A percentile compares a stretch with the other conserved stretches of the same genome.
phyloP scores from a whole-genome alignment of 2,888 invertebrate species.

The Morpho achilles region DNA sequence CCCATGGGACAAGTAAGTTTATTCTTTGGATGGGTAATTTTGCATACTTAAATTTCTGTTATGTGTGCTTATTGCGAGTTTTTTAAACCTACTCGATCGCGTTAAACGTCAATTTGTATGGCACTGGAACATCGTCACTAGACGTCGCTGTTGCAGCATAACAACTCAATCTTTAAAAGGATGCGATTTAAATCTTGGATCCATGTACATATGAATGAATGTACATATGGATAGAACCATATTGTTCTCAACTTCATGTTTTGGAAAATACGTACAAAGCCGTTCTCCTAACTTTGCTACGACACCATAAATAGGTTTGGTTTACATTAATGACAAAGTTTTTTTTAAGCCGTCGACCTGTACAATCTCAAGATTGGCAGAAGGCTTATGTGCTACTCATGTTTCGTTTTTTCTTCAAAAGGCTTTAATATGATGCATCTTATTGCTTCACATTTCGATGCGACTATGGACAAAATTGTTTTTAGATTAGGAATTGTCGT shows the following conservation, averaged over 20 bases:
- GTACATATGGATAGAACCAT: slow-evolving; percentile 11
- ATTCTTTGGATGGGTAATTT: too few species aligned
- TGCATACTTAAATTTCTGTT: too few species aligned
- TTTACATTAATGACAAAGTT: slow-evolving; percentile 17
- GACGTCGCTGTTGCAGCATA: too few species aligned
- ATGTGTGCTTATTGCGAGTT: too few species aligned
- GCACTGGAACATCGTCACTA: too few species aligned
- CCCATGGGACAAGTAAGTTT: not conserved
- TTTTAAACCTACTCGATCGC: too few species aligned
- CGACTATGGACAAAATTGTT: slow-evolving; percentile 18
- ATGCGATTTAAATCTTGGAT: slow-evolving; percentile 18
- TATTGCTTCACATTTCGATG: slow-evolving; percentile 18
- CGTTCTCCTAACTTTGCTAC: not conserved
- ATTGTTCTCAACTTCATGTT: slow-evolving; percentile 3
- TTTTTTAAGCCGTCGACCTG: slow-evolving; percentile 23
- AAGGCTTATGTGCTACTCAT: slow-evolving; percentile 16
- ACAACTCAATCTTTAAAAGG: slow-evolving; percentile 10
- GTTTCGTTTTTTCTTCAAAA: slow-evolving; percentile 22
- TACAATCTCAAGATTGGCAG: slow-evolving; percentile 18
- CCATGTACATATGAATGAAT: slow-evolving; percentile 10
- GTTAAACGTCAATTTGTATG: too few species aligned
- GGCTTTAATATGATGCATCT: slow-evolving; percentile 22
- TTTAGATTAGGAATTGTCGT: slow-evolving; percentile 10
- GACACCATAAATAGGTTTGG: slow-evolving; percentile 6
- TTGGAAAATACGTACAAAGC: too few species aligned